Evolutionary conservation across 2,113 vertebrate species (phyloP).

Genomic region (Suncus etruscus): DNA sequence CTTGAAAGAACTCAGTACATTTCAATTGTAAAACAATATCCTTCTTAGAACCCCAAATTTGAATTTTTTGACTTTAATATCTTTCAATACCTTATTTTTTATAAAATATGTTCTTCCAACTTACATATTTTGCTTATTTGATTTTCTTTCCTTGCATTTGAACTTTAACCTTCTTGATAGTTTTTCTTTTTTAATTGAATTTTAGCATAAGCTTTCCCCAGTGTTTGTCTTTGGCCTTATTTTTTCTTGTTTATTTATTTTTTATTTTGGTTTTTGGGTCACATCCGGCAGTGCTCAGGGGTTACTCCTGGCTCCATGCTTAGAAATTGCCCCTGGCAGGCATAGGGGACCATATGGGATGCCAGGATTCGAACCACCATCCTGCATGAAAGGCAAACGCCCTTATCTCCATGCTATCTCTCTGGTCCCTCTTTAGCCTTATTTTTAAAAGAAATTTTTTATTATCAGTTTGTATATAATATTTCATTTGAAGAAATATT

Average conservation of each 20-base stretch:
- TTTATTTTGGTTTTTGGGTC: too few species aligned
- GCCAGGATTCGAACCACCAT: too few species aligned
- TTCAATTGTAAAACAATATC: conserved; percentile 59
- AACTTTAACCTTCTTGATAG: neutral
- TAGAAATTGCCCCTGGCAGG: too few species aligned
- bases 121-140: neutral
- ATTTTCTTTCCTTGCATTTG: neutral
- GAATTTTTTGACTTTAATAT: conserved; percentile 12
- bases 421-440: too few species aligned
- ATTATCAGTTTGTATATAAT: conserved; percentile 16
- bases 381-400: too few species aligned
- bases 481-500: neutral
- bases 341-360: too few species aligned
- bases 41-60: conserved; percentile 25
- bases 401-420: too few species aligned
- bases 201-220: neutral
- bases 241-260: too few species aligned
- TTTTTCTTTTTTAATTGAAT: neutral
- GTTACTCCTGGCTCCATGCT: too few species aligned
- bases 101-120: neutral
- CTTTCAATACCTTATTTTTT: conserved; percentile 7
- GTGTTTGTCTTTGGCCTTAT: neutral
- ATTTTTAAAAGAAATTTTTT: neutral
- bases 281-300: too few species aligned
- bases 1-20: conserved; percentile 30